Conservation (phyloP, 1,140 invertebrate species). For the Drosophila nebulosa region DNA sequence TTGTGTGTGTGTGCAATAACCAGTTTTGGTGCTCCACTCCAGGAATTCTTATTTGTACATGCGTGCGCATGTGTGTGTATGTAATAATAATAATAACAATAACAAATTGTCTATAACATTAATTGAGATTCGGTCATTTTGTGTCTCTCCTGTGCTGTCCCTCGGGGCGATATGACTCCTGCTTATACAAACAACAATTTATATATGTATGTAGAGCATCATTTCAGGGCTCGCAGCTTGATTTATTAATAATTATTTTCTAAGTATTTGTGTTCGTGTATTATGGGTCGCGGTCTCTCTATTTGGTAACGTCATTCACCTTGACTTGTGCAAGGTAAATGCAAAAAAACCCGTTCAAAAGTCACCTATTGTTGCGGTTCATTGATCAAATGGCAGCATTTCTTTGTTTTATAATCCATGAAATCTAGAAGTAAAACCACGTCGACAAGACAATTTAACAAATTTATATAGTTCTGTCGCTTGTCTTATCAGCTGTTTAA, state of each 20-base stretch:
- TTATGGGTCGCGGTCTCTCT: constrained; percentile 31
- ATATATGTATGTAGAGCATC: constrained; percentile 13
- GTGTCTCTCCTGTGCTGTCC: constrained; percentile 7
- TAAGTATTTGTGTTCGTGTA: neutral
- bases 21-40: constrained; percentile 33
- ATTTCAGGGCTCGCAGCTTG: constrained; percentile 46
- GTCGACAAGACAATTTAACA: neutral
- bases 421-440: neutral
- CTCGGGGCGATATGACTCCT: neutral
- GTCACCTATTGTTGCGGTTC: constrained; percentile 44
- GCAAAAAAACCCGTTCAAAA: constrained; percentile 49
- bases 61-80: constrained; percentile 39
- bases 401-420: neutral
- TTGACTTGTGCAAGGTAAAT: constrained; percentile 55
- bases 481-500: neutral
- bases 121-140: constrained; percentile 11
- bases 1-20: constrained; percentile 32
- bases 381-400: constrained; percentile 8
- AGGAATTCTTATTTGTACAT: constrained; percentile 14
- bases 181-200: neutral
- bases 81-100: constrained; percentile 72
- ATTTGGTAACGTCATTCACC: constrained; percentile 74
- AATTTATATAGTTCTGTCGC: neutral
- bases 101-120: constrained; percentile 40
- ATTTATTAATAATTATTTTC: constrained; percentile 70